Percentiles rank a stretch among this genome's conserved stretches.
These are phyloP conservation scores for Polyergus mexicanus DNA, from an alignment of 1,140 invertebrate species.

Conservation along the genomic window DNA sequence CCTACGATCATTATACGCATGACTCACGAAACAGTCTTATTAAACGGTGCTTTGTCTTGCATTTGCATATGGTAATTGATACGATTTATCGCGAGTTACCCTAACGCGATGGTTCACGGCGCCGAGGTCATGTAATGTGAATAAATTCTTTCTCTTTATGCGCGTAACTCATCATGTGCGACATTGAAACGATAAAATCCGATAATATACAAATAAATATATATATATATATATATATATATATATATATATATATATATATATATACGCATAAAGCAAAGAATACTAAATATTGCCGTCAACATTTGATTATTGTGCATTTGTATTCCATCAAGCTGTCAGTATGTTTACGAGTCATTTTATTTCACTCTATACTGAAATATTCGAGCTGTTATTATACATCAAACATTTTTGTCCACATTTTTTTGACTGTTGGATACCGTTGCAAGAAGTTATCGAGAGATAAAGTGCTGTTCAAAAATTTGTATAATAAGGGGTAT, in stretches of 20 bases:
- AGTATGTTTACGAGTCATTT: neutral
- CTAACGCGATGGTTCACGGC: constrained; percentile 15
- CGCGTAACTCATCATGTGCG: constrained; percentile 22
- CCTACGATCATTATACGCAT: constrained; percentile 17
- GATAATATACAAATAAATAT: constrained; percentile 43
- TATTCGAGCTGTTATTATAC: neutral
- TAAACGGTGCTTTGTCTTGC: constrained; percentile 55
- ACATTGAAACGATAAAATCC: constrained; percentile 67
- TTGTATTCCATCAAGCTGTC: constrained; percentile 22
- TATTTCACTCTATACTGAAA: constrained; percentile 8
- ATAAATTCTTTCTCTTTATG: constrained; percentile 39
- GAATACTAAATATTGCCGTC: constrained; percentile 41
- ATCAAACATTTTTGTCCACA: neutral
- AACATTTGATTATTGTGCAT: constrained; percentile 23
- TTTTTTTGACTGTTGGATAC: neutral
- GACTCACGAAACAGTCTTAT: constrained; percentile 36
- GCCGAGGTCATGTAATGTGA: constrained; percentile 30
- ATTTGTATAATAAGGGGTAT: neutral
- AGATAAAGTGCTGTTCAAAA: neutral
- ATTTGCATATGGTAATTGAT: constrained; percentile 57
- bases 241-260: no score
- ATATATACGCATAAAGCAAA: neutral
- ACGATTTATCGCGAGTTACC: constrained; percentile 46
- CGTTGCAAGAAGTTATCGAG: no score
- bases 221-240: no score